Evolutionary conservation across 2,113 vertebrate genomes (phyloP).

Genomic region (Tetrao urogallus): DNA sequence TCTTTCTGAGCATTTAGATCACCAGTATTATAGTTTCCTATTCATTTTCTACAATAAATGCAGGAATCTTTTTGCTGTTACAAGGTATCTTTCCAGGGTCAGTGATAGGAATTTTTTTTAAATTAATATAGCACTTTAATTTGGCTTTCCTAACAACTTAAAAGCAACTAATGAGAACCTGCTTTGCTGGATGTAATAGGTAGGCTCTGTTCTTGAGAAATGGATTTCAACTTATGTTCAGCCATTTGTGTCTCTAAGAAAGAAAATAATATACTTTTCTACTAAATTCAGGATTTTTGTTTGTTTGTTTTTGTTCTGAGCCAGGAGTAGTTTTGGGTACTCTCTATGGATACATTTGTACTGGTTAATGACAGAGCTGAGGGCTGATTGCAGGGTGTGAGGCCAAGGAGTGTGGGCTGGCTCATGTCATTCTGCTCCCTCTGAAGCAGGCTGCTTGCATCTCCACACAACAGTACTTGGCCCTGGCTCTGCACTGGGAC

Average conservation of each 20-base stretch:
- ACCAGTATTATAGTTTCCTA: not conserved
- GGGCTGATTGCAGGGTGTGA: not conserved
- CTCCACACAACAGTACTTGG: not conserved
- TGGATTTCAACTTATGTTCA: not conserved
- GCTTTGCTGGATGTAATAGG: not conserved
- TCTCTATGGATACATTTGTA: not conserved
- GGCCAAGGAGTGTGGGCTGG: not conserved
- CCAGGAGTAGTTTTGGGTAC: not conserved
- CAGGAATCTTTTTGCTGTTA: not conserved
- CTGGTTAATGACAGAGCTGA: not conserved
- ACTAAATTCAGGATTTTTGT: not conserved
- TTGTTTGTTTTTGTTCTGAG: not conserved
- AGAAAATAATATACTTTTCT: slow-evolving; percentile 8
- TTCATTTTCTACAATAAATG: not conserved
- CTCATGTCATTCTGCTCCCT: not conserved
- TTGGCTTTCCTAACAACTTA: not conserved
- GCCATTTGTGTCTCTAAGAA: not conserved
- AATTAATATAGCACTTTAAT: not conserved
- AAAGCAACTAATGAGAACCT: not conserved
- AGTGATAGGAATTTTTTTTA: not conserved
- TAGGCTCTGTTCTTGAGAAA: not conserved
- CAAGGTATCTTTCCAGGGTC: not conserved
- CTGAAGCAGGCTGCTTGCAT: not conserved
- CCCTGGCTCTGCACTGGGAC: not conserved
- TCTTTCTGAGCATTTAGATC: not conserved